phyloP scores from a whole-genome alignment of 1,140 invertebrate genomes.

The Brevipalpus yothersi region DNA sequence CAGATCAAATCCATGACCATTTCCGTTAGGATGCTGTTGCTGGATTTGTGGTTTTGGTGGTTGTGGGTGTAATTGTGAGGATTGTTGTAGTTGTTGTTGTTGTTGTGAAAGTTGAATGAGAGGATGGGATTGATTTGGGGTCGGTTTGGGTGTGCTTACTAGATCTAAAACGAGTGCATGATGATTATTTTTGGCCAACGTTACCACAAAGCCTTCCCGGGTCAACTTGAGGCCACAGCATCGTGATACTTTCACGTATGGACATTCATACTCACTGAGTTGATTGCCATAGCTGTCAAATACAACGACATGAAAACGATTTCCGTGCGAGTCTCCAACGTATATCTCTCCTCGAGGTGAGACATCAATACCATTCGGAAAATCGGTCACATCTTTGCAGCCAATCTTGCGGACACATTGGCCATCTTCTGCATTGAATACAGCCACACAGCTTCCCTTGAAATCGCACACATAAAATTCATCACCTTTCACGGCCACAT shows the following conservation, averaged over 20 bases:
- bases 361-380: slow-evolving; percentile 88
- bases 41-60: too few relatives aligned
- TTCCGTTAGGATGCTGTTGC: too few relatives aligned
- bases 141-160: too few relatives aligned
- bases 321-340: slow-evolving; percentile 90
- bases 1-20: too few relatives aligned
- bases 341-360: slow-evolving; percentile 80
- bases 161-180: slow-evolving; percentile 73
- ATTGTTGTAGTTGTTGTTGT: too few relatives aligned
- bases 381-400: slow-evolving; percentile 77
- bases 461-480: slow-evolving; percentile 93
- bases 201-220: slow-evolving; percentile 79
- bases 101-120: too few relatives aligned
- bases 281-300: slow-evolving; percentile 60
- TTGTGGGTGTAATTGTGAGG: too few relatives aligned
- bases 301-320: slow-evolving; percentile 79
- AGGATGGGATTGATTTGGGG: too few relatives aligned
- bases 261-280: slow-evolving; percentile 83
- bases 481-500: slow-evolving; percentile 68
- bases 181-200: slow-evolving; percentile 90
- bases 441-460: slow-evolving; percentile 85
- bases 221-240: slow-evolving; percentile 90
- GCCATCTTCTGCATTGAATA: slow-evolving; percentile 65
- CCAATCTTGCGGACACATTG: slow-evolving; percentile 71
- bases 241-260: slow-evolving; percentile 82